phyloP scores from a whole-genome alignment of 2,888 invertebrate species.

The Chromoteleia sp. region DNA sequence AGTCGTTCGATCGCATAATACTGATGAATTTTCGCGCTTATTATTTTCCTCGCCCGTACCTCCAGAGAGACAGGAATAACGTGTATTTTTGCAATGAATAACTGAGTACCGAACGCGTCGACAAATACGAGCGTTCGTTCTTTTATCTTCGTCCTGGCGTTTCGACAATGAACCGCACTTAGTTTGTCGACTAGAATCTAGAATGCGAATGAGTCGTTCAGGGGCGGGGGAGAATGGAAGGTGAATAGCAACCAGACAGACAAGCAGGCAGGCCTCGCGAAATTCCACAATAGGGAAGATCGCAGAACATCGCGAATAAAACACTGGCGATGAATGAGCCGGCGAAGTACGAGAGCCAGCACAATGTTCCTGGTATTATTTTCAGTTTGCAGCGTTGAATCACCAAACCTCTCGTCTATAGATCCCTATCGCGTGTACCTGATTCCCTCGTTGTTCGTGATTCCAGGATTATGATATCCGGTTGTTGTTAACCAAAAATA shows the following conservation, averaged over 20 bases:
- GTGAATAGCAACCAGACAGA: constrained; percentile 57
- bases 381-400: constrained; percentile 80
- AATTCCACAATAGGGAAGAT: constrained; percentile 77
- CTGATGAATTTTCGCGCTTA: constrained; percentile 31
- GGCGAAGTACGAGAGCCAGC: constrained; percentile 63
- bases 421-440: constrained; percentile 2
- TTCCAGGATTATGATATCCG: constrained; percentile 45
- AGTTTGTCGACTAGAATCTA: constrained; percentile 60
- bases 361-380: constrained; percentile 81
- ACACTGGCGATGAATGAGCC: constrained; percentile 43
- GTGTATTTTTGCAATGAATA: constrained; percentile 62
- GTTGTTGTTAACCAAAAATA: constrained; percentile 19
- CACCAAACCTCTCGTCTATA: constrained; percentile 30
- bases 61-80: constrained; percentile 29
- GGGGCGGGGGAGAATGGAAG: constrained; percentile 19
- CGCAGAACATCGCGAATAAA: constrained; percentile 66
- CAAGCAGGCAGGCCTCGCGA: constrained; percentile 69
- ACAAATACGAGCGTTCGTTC: constrained; percentile 47
- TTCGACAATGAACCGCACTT: constrained; percentile 60
- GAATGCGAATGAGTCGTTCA: constrained; percentile 53
- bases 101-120: constrained; percentile 58
- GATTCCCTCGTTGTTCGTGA: constrained; percentile 34
- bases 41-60: constrained; percentile 16
- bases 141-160: constrained; percentile 59
- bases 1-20: constrained; percentile 14